Base-by-base conservation (phyloP, 2,797 vertebrate genomes). In the Myotis vivesi region DNA sequence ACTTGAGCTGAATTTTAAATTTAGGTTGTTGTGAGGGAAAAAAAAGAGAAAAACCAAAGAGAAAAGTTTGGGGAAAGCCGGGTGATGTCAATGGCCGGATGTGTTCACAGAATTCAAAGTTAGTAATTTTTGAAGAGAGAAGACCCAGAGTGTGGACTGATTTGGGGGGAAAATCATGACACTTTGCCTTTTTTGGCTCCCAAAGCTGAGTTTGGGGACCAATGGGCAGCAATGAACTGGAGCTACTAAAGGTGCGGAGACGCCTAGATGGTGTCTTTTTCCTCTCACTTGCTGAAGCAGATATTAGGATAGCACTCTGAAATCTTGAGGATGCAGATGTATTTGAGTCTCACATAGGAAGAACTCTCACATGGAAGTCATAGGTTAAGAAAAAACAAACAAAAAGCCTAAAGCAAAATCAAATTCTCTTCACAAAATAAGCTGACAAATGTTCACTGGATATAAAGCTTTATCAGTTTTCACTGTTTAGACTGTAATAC, bases 361-460 rank as follows among this genome's bases (percentile, higher is more conserved):
- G 59, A 84, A 71, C 6, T 55, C 23, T 82, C 68, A 69, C 38
- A 71, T 62, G 33, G 62, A 94, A 91, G 87, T 89, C 33, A 71
- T 16, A 87, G 15, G 53, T 80, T 49, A 64, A 62, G 69, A 41
- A 75, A 82, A 68, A 53, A 36, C 30, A 9, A 83, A 84, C 20
- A 51, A 92, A 92, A 86, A 87, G 72, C 38, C 10, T 91, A 79
- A 94, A 92, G 38, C 76, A 92, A 96, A 94, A 87, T 51, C 87
- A 92, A 92, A 76, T 64, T 86, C 41, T 86, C 38, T 62, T 94
- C 59, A 86, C 64, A 86, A 94, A 96, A 85, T 83, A 91, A 87
- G 64, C 55, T 92, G 68, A 72, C n/a, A 95, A 87, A 82, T 83
- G 57, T 75, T 93, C 23, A 85, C 0, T 55, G 30, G 36, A 69